Conservation (phyloP, 2,888 invertebrate species). For the Calliopum simillimum region DNA sequence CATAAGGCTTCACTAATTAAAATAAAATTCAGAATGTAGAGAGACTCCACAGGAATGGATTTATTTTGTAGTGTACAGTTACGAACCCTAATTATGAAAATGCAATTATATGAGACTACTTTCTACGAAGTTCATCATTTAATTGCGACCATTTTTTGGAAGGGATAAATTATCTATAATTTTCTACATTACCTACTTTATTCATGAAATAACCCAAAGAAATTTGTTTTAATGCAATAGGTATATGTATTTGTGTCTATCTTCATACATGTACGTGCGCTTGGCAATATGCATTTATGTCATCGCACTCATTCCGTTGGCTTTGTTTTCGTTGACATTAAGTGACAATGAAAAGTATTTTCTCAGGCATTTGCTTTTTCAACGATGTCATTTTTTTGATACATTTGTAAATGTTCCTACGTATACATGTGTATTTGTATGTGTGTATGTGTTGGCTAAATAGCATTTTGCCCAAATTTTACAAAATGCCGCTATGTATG, state of each 20-base stretch:
- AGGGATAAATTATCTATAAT: too few relatives aligned
- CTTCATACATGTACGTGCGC: too few relatives aligned
- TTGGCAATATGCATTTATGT: not conserved
- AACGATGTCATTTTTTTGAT: not conserved
- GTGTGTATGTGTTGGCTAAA: not conserved
- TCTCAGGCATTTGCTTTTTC: not conserved
- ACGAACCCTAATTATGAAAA: too few relatives aligned
- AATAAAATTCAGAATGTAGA: too few relatives aligned
- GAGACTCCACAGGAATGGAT: too few relatives aligned
- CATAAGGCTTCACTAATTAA: too few relatives aligned
- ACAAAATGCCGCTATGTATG: not conserved
- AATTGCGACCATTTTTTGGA: too few relatives aligned
- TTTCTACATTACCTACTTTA: too few relatives aligned
- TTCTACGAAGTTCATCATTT: too few relatives aligned
- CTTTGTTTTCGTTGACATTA: slow-evolving; percentile 23
- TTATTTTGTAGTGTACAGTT: too few relatives aligned
- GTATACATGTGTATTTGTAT: not conserved
- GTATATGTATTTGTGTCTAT: not conserved
- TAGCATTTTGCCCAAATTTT: not conserved
- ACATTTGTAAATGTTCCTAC: not conserved
- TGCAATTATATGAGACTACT: too few relatives aligned
- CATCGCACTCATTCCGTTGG: not conserved
- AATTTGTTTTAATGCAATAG: not conserved
- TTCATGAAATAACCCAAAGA: too few relatives aligned
- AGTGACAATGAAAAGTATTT: slow-evolving; percentile 18